phyloP scores from a whole-genome alignment of 2,113 vertebrate species.

The Oreocharis arfaki region DNA sequence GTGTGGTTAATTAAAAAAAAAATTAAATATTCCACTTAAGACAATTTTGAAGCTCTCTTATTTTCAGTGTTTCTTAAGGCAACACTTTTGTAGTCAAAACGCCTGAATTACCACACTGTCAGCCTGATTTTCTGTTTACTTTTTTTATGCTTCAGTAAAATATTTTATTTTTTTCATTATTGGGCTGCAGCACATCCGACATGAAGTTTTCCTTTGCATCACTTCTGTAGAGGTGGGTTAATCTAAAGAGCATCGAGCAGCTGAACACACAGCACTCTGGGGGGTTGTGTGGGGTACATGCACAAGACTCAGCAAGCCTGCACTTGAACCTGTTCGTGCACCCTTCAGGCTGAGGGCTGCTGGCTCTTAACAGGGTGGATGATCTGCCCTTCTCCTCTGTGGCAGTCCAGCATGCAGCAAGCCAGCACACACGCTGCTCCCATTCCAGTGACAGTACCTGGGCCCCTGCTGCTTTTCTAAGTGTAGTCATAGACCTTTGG shows the following conservation, averaged over 20 bases:
- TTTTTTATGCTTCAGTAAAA: neutral
- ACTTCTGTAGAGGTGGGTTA: neutral
- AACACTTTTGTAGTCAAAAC: neutral
- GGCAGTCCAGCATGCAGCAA: neutral
- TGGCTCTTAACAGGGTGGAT: neutral
- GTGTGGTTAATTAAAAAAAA: neutral
- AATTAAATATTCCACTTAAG: neutral
- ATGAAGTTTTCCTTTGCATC: fast-evolving
- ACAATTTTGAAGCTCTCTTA: neutral
- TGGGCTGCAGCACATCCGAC: neutral
- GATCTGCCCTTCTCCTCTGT: neutral
- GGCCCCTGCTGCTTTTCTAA: neutral
- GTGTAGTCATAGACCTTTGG: neutral
- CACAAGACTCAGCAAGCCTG: neutral
- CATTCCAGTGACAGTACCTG: neutral
- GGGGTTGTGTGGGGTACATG: neutral
- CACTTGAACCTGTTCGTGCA: neutral
- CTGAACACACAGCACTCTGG: neutral
- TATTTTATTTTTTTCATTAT: neutral
- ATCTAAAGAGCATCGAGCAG: neutral
- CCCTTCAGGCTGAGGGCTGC: neutral
- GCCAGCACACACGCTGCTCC: neutral
- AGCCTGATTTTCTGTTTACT: neutral
- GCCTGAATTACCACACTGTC: neutral
- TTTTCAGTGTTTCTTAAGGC: neutral